Conservation (phyloP, 2,113 vertebrate genomes). For the Myrmecobius fasciatus region DNA sequence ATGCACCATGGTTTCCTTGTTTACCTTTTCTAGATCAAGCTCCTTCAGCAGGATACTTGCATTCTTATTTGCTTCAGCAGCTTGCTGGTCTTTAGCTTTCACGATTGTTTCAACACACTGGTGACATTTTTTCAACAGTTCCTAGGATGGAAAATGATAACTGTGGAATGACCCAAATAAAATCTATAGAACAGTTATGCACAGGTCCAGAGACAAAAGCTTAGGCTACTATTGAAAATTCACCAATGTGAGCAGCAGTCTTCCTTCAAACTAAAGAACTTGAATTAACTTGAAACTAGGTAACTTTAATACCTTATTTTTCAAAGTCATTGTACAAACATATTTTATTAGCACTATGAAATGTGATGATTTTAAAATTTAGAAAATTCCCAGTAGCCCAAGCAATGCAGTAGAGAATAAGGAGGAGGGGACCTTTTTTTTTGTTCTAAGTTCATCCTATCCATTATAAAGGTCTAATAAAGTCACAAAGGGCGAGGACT, state of each 20-base stretch:
- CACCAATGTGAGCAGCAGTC: not conserved
- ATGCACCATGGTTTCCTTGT: slow-evolving; percentile 16
- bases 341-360: not conserved
- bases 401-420: not conserved
- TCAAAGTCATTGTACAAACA: not conserved
- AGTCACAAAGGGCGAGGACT: not conserved
- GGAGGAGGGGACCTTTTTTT: not conserved
- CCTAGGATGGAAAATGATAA: slow-evolving; percentile 83
- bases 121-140: slow-evolving; percentile 98
- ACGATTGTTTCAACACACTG: slow-evolving; percentile 99
- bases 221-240: slow-evolving; percentile 48
- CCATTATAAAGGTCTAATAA: not conserved
- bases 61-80: slow-evolving; percentile 99
- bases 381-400: not conserved
- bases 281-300: not conserved
- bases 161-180: slow-evolving; percentile 26
- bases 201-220: slow-evolving; percentile 29
- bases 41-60: slow-evolving; percentile 98
- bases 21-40: slow-evolving; percentile 97
- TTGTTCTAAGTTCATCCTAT: not conserved
- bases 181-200: slow-evolving; percentile 21
- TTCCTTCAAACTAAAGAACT: slow-evolving; percentile 37
- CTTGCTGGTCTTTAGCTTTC: slow-evolving; percentile 99
- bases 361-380: not conserved
- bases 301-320: not conserved